Evolutionary conservation across 2,888 invertebrate species (phyloP).

Genomic region (Apodemia mormo): DNA sequence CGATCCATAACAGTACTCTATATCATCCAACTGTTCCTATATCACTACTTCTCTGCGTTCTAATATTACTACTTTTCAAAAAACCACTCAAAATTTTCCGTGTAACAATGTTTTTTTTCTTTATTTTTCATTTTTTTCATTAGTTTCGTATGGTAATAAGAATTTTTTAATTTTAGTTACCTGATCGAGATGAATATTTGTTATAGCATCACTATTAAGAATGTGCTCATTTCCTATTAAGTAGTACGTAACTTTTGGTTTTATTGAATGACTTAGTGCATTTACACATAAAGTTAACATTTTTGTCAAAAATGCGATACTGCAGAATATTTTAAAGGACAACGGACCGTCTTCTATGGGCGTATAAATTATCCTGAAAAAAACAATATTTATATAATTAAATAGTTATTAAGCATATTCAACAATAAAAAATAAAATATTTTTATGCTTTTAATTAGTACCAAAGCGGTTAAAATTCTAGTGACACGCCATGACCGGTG

Average conservation of each 20-base stretch:
- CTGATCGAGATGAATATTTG: constrained; percentile 72
- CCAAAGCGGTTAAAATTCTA: too few relatives aligned
- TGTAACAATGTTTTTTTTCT: too few relatives aligned
- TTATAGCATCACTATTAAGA: constrained; percentile 57
- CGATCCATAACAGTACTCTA: too few relatives aligned
- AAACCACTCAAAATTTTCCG: too few relatives aligned
- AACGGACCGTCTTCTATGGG: constrained; percentile 78
- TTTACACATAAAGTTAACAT: constrained; percentile 76
- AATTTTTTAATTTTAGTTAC: constrained; percentile 41
- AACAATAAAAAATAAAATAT: neutral
- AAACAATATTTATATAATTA: neutral
- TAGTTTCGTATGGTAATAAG: too few relatives aligned
- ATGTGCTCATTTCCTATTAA: constrained; percentile 64
- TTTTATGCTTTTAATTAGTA: too few relatives aligned
- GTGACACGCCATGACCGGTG: too few relatives aligned
- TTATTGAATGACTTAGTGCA: constrained; percentile 76
- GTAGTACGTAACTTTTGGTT: constrained; percentile 73
- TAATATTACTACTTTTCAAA: too few relatives aligned
- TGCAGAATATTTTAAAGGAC: constrained; percentile 80
- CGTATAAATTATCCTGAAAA: constrained; percentile 76
- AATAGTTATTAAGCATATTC: neutral
- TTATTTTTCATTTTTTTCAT: too few relatives aligned
- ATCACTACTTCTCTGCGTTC: too few relatives aligned
- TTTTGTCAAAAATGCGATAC: constrained; percentile 73
- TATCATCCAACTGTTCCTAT: too few relatives aligned